Base-by-base conservation (phyloP, 2,113 vertebrate species). In the Cavia aperea region DNA sequence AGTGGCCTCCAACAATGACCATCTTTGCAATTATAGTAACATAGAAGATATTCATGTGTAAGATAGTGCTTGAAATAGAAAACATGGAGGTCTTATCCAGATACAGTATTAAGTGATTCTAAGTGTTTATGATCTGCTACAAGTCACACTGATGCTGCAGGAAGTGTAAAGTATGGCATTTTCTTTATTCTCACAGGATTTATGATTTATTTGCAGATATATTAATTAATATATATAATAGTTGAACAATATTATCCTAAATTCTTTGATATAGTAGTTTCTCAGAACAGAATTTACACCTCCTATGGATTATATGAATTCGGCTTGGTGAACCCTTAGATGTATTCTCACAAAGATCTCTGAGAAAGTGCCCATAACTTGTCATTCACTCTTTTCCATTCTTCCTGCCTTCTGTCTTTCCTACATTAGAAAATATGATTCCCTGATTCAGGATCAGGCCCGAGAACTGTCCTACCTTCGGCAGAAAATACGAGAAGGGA, bases 371-470 rank as follows among this genome's bases (percentile, higher is more conserved):
- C 51, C 36, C 2, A 1, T 43, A 68, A 49, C 51, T 15, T 83
- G 18, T 0, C 36, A 70, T 16, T 68, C 23, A 24, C 31, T 77
- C 26, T 36, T 84, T 70, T 43, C 78, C 51, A 75, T 75, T 86
- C 43, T 63, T 62, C 29, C 33, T 46, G n/a, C 60, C 90, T 23
- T 31, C 43, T 89, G n/a, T 36, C 70, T 81, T 86, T 33, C 63
- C 63, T 81, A 4, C 23, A 1, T 51, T 95, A 99, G 98, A 94
- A 99, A 98, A 88, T 99, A 99, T 0, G 97, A 99, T 95, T 97
- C 98, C 0, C 96, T 99, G 97, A 98, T 99, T 97, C 98, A 99
- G 95, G 97, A 98, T 0, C 99, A 99, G 97, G 98, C 99, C 88
- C 97, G 98, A 49, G 99, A 99, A 95, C 98, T 99, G 16, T 99